phyloP scores from a whole-genome alignment of 2,797 vertebrate genomes.

The Gouania willdenowi region DNA sequence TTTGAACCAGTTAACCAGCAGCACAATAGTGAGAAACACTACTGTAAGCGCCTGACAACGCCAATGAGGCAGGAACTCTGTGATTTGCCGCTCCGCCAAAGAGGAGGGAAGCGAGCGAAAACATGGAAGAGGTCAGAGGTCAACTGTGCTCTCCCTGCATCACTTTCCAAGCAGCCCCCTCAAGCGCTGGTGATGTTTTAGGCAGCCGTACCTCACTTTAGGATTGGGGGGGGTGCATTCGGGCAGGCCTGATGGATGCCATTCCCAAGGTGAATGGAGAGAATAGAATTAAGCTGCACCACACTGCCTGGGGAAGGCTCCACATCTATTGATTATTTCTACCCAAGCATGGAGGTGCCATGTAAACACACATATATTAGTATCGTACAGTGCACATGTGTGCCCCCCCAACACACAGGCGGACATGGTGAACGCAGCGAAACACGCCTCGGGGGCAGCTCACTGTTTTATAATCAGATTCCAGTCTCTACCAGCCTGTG shows the following conservation, averaged over 20 bases:
- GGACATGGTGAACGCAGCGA: conserved; percentile 24
- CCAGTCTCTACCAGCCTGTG: conserved; percentile 42
- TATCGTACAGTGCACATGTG: conserved; percentile 42
- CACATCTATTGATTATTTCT: conserved; percentile 95
- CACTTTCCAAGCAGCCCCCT: conserved; percentile 94
- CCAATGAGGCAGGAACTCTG: conserved; percentile 64
- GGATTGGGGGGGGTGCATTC: conserved; percentile 52
- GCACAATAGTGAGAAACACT: conserved; percentile 63
- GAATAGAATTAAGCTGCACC: conserved; percentile 1
- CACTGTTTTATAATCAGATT: conserved; percentile 61
- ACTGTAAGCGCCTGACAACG: conserved; percentile 65
- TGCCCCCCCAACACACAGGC: conserved; percentile 12
- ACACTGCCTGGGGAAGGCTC: conserved; percentile 91
- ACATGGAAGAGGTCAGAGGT: conserved; percentile 83
- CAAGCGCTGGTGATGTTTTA: conserved; percentile 92
- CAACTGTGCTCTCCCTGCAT: conserved; percentile 83
- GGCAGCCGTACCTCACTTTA: conserved; percentile 90
- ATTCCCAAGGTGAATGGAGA: conserved; percentile 75
- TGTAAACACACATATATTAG: conserved; percentile 74
- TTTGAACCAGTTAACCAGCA: conserved; percentile 72
- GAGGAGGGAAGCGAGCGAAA: conserved; percentile 67
- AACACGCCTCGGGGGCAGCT: conserved; percentile 22
- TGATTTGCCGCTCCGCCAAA: conserved; percentile 65
- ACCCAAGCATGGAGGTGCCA: conserved; percentile 62
- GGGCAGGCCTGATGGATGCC: conserved; percentile 75